phyloP scores from a whole-genome alignment of 2,888 invertebrate genomes.

The Gisinianus flammeolus region DNA sequence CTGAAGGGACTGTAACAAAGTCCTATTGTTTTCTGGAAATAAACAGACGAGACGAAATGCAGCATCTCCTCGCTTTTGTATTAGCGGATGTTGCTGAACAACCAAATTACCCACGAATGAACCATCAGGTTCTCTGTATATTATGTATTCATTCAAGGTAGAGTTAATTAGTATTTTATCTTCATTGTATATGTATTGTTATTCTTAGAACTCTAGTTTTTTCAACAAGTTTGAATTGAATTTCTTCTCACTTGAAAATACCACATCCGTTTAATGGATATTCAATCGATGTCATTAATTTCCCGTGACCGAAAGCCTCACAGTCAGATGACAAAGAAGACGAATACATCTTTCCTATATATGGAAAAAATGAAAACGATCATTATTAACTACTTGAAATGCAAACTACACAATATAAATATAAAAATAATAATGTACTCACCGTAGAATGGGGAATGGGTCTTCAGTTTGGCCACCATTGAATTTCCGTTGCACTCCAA shows the following conservation, averaged over 20 bases:
- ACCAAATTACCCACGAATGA: slow-evolving; percentile 56
- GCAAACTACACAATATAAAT: too few species aligned
- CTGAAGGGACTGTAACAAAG: slow-evolving; percentile 52
- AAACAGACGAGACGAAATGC: slow-evolving; percentile 56
- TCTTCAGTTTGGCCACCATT: slow-evolving; percentile 56
- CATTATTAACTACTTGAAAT: too few species aligned
- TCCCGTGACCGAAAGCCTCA: slow-evolving; percentile 57
- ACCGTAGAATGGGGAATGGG: slow-evolving; percentile 58
- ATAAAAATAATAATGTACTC: too few species aligned
- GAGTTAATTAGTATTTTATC: background rate
- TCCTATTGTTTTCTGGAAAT: slow-evolving; percentile 57
- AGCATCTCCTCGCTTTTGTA: slow-evolving; percentile 57
- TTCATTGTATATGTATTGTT: background rate
- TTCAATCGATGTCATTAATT: slow-evolving; percentile 51
- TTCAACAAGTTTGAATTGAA: too few species aligned
- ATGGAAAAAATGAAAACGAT: too few species aligned
- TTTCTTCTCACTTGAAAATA: slow-evolving; percentile 54
- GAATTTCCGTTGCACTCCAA: slow-evolving; percentile 56
- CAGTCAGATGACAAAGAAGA: slow-evolving; percentile 51
- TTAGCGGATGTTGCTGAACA: slow-evolving; percentile 58
- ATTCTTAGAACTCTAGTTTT: background rate
- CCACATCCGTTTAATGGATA: slow-evolving; percentile 56
- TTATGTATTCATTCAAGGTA: background rate
- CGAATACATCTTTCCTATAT: slow-evolving; percentile 57
- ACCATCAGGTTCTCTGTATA: slow-evolving; percentile 52